Evolutionary conservation across 2,797 vertebrate species (phyloP), one percentile per base, ranked within the genome.

Genomic region (Lepus townsendii): DNA sequence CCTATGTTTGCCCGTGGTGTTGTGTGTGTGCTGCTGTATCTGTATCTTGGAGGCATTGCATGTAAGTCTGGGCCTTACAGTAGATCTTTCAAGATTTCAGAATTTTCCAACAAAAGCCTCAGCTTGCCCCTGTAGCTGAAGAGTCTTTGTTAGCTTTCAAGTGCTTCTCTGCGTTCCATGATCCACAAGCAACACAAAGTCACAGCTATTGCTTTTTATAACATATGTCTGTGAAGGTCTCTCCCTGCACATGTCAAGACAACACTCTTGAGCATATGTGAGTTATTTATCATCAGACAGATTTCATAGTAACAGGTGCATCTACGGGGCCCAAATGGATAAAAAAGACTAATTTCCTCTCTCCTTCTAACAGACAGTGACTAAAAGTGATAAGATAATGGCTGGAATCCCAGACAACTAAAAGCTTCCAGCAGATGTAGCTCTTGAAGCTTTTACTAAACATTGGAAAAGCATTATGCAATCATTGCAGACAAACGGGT

Each of bases 251-350:
- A 95, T 92, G 95, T 97, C 95, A 96, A 95, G 95, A 84, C 83
- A 86, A 73, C 7, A 0, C 88, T 96, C 93, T 88, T 3, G 76
- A 96, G 90, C 95, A 95, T 93, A 97, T 97, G 96, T 91, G 96
- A 93, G 90, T 95, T 97, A 97, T 97, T 96, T 97, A 97, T 97
- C 96, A 97, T 96, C 92, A 97, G 96, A 96, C 95, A 96, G 95
- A 96, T 97, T 97, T 97, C 88, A 87, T 68, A 92, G 95, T 93
- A 96, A 94, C 95, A 97, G 96, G 96, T 96, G 95, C 92, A 69
- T 93, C 79, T 68, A 60, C 0, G 0, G 90, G 82, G 92, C 68
- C 88, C 85, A 95, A 78, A 98, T 95, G 88, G 88, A 97, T 93
- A 95, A 97, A 89, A 96, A 97, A 97, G 65, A 93, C 80, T 90